Evolutionary conservation across 2,888 invertebrate genomes (phyloP), one percentile per base, ranked within the genome.

Genomic region (Trissolcus brochymenae): DNA sequence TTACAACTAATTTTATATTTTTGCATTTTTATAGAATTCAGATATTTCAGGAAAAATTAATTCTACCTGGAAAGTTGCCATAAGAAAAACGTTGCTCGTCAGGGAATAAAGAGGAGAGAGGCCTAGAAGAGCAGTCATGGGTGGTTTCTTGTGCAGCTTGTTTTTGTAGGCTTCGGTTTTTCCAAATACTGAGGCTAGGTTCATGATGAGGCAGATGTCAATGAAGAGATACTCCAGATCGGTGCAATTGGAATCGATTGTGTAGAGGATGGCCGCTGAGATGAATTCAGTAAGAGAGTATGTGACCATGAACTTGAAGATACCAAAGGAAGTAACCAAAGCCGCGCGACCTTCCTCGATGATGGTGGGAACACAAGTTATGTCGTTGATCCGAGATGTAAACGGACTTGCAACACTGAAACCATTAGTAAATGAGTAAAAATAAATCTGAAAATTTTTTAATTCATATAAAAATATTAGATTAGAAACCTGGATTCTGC

Each of bases 251-350:
- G 90, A 90, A 79, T 92, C 91, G 84, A 94, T 93, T 9, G 91
- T 90, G 84, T 96, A 96, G 0, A 96, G 91, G 76, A 96, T 93
- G 43, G 96, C 91, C 14, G 96, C 94, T 6, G 95, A 94, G 83
- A 94, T 92, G 89, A 96, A 98, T 90, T 98, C 97, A 62, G 96
- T 96, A 46, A 98, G 91, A 70, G 96, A 96, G 90, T 96, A 97
- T 81, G 95, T 92, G 67, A 96, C 95, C 95, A 97, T 97, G 89
- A 95, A 97, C 87, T 96, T 96, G 90, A 97, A 96, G 68, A 96
- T 94, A 4, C 96, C 95, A 89, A 97, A 96, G 51, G 95, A 96
- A 0, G 97, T 97, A 77, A 96, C 95, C 79, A 97, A 90, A 0
- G 97, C 96, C 82, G 95, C 95, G 6, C 97, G 92, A 9, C 97